Evolutionary conservation across 2,888 invertebrate species (phyloP).

Genomic region (Diogma glabrata): DNA sequence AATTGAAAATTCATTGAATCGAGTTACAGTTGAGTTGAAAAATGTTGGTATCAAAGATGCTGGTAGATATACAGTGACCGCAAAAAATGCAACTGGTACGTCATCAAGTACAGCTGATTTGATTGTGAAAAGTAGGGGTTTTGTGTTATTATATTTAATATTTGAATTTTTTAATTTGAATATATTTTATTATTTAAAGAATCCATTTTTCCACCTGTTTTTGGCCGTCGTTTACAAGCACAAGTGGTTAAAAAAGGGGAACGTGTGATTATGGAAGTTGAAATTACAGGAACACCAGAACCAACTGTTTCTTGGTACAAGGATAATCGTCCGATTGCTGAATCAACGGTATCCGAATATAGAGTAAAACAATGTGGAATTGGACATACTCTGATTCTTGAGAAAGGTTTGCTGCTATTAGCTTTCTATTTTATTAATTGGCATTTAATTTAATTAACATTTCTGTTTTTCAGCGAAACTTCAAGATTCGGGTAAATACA

Average conservation of each 20-base stretch:
- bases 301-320: conserved; percentile 64
- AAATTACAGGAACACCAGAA: conserved; percentile 66
- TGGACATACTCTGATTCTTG: conserved; percentile 54
- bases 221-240: conserved; percentile 64
- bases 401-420: conserved; percentile 51
- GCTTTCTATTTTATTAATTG: neutral
- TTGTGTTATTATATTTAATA: too few relatives aligned
- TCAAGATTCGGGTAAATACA: conserved; percentile 63
- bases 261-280: conserved; percentile 60
- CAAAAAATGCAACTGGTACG: conserved; percentile 58
- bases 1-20: conserved; percentile 48
- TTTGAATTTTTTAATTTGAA: conserved; percentile 6
- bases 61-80: conserved; percentile 69
- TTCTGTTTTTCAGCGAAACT: conserved; percentile 38
- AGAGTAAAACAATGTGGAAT: conserved; percentile 53
- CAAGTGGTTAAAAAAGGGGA: conserved; percentile 61
- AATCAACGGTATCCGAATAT: conserved; percentile 40
- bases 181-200: conserved; percentile 39
- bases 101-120: conserved; percentile 71
- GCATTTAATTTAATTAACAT: conserved; percentile 1
- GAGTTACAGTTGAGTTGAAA: conserved; percentile 54
- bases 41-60: conserved; percentile 53
- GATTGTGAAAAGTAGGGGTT: conserved; percentile 58
- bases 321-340: conserved; percentile 51
- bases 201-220: conserved; percentile 68